A percentile compares a stretch with the other conserved stretches of the same genome.
Evolutionary conservation across 2,888 invertebrate species (phyloP).

Genomic region (Lithosia quadra): DNA sequence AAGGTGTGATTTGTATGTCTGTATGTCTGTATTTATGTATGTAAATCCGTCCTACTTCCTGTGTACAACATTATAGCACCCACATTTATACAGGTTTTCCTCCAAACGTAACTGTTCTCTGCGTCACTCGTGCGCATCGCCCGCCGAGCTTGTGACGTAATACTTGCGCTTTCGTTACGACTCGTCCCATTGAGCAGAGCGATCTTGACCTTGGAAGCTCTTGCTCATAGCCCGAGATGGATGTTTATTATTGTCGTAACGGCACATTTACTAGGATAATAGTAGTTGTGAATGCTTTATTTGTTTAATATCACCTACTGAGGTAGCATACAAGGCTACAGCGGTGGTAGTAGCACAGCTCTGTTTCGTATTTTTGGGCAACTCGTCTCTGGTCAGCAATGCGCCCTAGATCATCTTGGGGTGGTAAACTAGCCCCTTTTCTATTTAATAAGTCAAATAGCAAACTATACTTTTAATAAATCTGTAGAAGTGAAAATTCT

Average conservation of each 20-base stretch:
- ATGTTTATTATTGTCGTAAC: slow-evolving; percentile 8
- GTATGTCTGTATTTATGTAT: no score
- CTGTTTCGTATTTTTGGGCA: no score
- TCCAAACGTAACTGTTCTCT: slow-evolving; percentile 12
- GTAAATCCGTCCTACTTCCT: no score
- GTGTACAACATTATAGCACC: neutral
- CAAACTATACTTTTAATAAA: no score
- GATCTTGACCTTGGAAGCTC: slow-evolving; percentile 51
- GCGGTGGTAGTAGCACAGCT: no score
- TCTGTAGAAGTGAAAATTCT: no score
- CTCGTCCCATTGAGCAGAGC: slow-evolving; percentile 42
- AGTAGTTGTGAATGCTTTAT: neutral
- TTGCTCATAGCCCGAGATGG: slow-evolving; percentile 31
- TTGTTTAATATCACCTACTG: neutral
- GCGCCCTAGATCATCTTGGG: no score
- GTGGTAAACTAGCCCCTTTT: no score
- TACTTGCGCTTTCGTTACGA: slow-evolving; percentile 42
- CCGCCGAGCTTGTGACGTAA: slow-evolving; percentile 46
- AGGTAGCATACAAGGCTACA: neutral
- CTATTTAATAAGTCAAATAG: no score
- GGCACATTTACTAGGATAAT: neutral
- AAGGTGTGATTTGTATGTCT: no score
- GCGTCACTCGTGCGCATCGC: slow-evolving; percentile 43
- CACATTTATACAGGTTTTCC: slow-evolving; percentile 8
- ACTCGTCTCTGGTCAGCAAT: no score